phyloP scores from a whole-genome alignment of 92 coral and sea anemone genomes.

The Metridium senile region DNA sequence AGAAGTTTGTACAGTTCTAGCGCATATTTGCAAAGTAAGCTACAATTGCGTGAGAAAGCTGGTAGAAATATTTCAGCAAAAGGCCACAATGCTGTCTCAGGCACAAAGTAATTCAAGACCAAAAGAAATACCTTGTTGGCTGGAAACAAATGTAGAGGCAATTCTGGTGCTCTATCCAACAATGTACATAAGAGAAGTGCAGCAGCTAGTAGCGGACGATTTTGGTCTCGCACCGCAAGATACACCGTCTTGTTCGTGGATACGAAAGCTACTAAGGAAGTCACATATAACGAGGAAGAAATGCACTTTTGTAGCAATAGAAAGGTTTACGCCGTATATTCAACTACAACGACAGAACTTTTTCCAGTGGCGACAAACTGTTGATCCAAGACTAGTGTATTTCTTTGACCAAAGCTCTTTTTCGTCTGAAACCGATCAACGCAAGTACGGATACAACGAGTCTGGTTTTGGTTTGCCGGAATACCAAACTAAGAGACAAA shows the following conservation, averaged over 20 bases:
- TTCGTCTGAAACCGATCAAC: constrained; percentile 8
- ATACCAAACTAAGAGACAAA: not conserved
- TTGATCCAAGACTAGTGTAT: constrained; percentile 7
- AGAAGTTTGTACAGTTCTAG: no score
- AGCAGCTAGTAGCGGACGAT: not conserved
- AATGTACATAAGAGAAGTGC: constrained; percentile 12
- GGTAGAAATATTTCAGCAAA: constrained; percentile 12
- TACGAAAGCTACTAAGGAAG: not conserved
- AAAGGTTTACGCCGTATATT: constrained; percentile 13
- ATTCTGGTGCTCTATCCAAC: constrained; percentile 14
- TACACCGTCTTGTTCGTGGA: constrained; percentile 3
- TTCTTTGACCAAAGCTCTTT: constrained; percentile 17
- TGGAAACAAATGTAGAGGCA: constrained; percentile 1
- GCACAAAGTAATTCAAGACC: not conserved
- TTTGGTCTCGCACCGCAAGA: constrained; percentile 11
- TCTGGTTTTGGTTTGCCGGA: constrained; percentile 3
- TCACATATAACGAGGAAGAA: constrained; percentile 10
- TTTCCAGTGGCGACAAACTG: constrained; percentile 23
- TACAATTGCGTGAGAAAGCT: constrained; percentile 2
- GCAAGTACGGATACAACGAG: constrained; percentile 5
- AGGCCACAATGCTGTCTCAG: constrained; percentile 1
- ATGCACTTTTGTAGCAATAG: constrained; percentile 5
- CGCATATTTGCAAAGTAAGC: constrained; percentile 4
- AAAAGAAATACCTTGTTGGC: constrained; percentile 14
- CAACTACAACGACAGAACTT: constrained; percentile 4